These are phyloP conservation scores for Trinectes maculatus DNA, from an alignment of 2,113 vertebrate genomes.

Conservation along the genomic window DNA sequence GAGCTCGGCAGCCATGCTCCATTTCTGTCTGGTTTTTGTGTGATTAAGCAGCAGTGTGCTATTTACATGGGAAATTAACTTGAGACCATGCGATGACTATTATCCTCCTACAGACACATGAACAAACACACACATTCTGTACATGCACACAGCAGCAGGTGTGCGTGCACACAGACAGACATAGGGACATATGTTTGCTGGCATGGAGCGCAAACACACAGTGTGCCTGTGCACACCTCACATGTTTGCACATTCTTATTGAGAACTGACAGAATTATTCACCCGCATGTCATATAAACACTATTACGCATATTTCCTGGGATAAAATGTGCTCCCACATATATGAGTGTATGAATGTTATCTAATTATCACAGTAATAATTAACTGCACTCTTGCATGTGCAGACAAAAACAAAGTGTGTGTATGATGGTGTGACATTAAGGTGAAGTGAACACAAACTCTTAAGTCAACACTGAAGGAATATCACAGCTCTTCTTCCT, in stretches of 20 bases:
- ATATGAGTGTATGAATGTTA: slow-evolving; percentile 5
- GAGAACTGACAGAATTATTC: slow-evolving; percentile 56
- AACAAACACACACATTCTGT: slow-evolving; percentile 70
- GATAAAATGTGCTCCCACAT: not conserved
- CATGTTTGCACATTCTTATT: slow-evolving; percentile 64
- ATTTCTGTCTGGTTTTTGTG: slow-evolving; percentile 76
- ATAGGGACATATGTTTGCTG: slow-evolving; percentile 59
- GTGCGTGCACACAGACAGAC: slow-evolving; percentile 59
- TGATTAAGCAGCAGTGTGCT: slow-evolving; percentile 96
- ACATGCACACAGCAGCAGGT: slow-evolving; percentile 40
- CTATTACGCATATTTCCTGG: slow-evolving; percentile 32
- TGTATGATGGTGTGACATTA: slow-evolving; percentile 13
- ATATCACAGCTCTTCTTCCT: slow-evolving; percentile 4
- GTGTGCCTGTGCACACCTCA: slow-evolving; percentile 33
- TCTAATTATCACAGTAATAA: slow-evolving; percentile 36
- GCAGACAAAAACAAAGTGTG: slow-evolving; percentile 1
- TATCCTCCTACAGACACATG: slow-evolving; percentile 77
- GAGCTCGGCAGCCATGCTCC: slow-evolving; percentile 80
- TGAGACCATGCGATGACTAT: slow-evolving; percentile 89
- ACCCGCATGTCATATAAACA: slow-evolving; percentile 42
- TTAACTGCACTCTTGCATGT: slow-evolving; percentile 3
- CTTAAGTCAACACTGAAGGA: slow-evolving; percentile 11
- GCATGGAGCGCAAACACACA: slow-evolving; percentile 52
- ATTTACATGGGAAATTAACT: slow-evolving; percentile 99
- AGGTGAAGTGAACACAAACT: slow-evolving; percentile 1